Evolutionary conservation across 2,797 vertebrate genomes (phyloP), one percentile per base, ranked within the genome.

Genomic region (Balearica regulorum): DNA sequence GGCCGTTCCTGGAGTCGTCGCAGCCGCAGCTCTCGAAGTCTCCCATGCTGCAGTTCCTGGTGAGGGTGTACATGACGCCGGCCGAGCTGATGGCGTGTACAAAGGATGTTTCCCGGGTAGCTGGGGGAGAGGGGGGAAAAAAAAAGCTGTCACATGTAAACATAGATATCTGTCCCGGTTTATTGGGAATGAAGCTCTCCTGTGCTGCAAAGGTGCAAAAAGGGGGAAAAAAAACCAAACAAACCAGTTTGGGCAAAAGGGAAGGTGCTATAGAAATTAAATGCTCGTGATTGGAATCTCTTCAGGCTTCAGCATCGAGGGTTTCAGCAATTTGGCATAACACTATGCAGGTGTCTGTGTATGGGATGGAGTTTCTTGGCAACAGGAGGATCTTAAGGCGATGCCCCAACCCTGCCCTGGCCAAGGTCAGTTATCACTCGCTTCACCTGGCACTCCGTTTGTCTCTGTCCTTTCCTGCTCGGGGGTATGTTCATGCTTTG

Each of bases 1-100:
- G 98, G 66, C 99, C 99, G 37, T 99, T 98, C 94, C 98, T 98
- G 70, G 99, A 99, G 93, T 99, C 99, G 44, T 99, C 99, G 35
- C 99, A 99, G 83, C 99, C 99, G 24, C 99, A 99, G 97, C 98
- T 99, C 82, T 99, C 99, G 31, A 99, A 99, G 95, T 99, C 99
- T 0, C 99, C 99, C 98, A 99, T 98, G 93, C 99, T 99, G 76
- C 99, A 99, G 98, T 99, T 99, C 97, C 99, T 99, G 75, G 99
- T 99, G 55, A 99, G 98, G 8, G 98, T 99, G 96, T 99, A 98
- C 99, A 99, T 99, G 70, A 99, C 99, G 21, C 99, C 99, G 1
- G 99, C 99, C 0, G 99, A 99, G 96, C 99, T 99, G 98, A 99
- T 99, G 28, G 99, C 99, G 1, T 99, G 99, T 9, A 99, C 98